phyloP scores from a whole-genome alignment of 2,888 invertebrate species.

The Diabrotica balteata region DNA sequence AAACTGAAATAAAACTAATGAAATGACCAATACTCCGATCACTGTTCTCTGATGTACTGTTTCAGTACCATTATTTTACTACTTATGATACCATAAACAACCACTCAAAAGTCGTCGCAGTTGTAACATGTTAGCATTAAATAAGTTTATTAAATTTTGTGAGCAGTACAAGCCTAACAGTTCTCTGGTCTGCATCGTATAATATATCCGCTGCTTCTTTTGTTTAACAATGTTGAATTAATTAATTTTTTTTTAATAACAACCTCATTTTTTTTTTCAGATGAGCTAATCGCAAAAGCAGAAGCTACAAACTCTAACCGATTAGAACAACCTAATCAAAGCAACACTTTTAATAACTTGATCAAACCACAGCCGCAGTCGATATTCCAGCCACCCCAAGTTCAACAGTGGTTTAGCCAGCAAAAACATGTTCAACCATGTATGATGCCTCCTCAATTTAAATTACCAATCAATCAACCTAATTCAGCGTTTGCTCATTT shows the following conservation, averaged over 20 bases:
- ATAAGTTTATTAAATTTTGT: too few relatives aligned
- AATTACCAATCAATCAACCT: slow-evolving; percentile 16
- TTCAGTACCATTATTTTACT: too few relatives aligned
- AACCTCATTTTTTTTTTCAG: slow-evolving; percentile 6
- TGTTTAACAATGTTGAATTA: not conserved
- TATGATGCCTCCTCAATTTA: slow-evolving; percentile 5
- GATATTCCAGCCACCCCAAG: not conserved
- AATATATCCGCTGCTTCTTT: too few relatives aligned
- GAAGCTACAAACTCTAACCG: slow-evolving; percentile 12
- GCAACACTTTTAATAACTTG: slow-evolving; percentile 8
- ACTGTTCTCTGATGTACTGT: too few relatives aligned
- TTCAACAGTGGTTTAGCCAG: slow-evolving; percentile 13
- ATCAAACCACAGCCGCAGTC: slow-evolving; percentile 17
- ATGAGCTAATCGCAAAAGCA: slow-evolving; percentile 25
- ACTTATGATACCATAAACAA: too few relatives aligned
- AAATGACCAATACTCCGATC: too few relatives aligned
- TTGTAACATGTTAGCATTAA: too few relatives aligned
- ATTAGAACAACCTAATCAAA: slow-evolving; percentile 20
- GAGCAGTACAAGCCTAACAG: too few relatives aligned
- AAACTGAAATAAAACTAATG: too few relatives aligned
- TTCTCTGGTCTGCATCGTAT: too few relatives aligned
- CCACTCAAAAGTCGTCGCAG: too few relatives aligned
- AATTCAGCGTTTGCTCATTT: slow-evolving; percentile 38
- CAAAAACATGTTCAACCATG: slow-evolving; percentile 8
- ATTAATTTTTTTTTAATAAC: not conserved